Conservation (phyloP, 2,888 invertebrate species). For the Lamellibrachia satsuma region DNA sequence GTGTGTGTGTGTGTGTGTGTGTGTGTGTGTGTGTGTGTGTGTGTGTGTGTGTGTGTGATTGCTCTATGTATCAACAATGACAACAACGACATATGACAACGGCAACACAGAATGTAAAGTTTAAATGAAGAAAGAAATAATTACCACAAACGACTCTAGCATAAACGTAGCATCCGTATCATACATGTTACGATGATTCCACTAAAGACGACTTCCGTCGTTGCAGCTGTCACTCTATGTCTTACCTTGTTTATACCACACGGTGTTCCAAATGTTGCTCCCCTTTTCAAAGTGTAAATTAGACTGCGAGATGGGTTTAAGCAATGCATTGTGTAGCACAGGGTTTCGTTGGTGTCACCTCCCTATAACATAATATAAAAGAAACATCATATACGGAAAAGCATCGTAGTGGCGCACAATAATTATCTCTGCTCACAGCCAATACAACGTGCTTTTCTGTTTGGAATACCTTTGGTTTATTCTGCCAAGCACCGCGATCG, state of each 20-base stretch:
- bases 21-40: neutral
- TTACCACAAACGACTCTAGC: neutral
- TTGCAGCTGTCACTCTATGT: neutral
- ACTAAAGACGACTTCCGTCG: neutral
- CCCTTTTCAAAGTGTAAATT: neutral
- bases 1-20: too few relatives aligned
- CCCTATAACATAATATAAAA: neutral
- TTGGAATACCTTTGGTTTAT: too few relatives aligned
- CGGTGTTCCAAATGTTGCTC: neutral
- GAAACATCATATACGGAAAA: neutral
- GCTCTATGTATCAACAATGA: too few relatives aligned
- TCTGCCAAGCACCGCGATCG: too few relatives aligned
- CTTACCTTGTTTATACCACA: conserved; percentile 13
- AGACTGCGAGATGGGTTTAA: neutral
- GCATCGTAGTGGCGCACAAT: neutral
- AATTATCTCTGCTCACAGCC: too few relatives aligned
- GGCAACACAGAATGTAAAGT: neutral
- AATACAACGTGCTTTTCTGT: too few relatives aligned
- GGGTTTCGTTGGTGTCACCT: neutral
- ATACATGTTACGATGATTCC: neutral
- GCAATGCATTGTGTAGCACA: neutral
- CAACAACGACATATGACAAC: neutral
- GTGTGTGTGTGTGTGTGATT: neutral
- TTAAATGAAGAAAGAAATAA: neutral
- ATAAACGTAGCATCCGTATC: neutral